Evolutionary conservation across 2,113 vertebrate species (phyloP).

Genomic region (Bombycilla garrulus): DNA sequence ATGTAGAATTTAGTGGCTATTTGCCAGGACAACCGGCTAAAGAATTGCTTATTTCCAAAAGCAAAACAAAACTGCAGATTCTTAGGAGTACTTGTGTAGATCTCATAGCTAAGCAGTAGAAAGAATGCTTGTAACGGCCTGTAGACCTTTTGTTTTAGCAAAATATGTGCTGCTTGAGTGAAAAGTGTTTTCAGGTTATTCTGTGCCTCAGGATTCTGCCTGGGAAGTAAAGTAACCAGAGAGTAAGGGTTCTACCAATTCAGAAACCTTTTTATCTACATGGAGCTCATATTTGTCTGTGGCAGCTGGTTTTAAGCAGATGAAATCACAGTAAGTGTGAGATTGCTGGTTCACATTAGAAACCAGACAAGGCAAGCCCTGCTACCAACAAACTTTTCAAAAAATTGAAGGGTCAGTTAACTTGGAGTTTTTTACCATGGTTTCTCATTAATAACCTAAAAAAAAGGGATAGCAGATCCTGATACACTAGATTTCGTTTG

Average conservation of each 20-base stretch:
- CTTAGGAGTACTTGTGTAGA: neutral
- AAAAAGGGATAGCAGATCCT: neutral
- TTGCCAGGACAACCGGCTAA: neutral
- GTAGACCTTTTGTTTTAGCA: neutral
- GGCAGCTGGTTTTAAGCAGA: neutral
- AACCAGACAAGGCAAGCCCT: neutral
- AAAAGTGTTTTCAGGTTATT: neutral
- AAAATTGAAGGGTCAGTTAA: neutral
- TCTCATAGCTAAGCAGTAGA: neutral
- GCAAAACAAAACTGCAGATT: neutral
- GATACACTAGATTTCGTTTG: neutral
- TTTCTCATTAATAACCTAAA: neutral
- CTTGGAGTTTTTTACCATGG: accelerated
- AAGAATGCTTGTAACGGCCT: neutral
- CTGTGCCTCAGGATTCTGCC: neutral
- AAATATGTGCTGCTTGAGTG: neutral
- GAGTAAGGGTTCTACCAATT: neutral
- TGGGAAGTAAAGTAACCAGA: neutral
- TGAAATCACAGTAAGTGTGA: neutral
- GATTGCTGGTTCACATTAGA: neutral
- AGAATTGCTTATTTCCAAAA: conserved; percentile 1
- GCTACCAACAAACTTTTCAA: neutral
- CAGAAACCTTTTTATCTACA: neutral
- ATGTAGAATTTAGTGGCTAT: neutral
- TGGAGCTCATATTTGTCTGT: neutral